Evolutionary conservation across 2,113 vertebrate species (phyloP).

Genomic region (Cheilinus undulatus): DNA sequence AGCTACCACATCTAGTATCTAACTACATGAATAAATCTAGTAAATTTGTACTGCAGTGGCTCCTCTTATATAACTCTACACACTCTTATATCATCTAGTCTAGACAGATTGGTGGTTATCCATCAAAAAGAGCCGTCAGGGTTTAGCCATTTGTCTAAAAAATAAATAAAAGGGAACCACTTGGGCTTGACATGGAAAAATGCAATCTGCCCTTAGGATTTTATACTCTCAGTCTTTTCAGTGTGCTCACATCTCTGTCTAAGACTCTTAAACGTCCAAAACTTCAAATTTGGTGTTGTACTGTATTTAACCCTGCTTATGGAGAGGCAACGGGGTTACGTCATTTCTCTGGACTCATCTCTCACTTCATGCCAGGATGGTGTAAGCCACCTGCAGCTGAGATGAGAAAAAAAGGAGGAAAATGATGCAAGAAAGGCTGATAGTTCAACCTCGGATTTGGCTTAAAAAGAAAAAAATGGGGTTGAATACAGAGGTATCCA

Average conservation of each 20-base stretch:
- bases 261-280: not conserved
- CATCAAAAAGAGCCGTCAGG: not conserved
- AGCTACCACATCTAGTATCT: not conserved
- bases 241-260: not conserved
- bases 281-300: not conserved
- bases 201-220: slow-evolving; percentile 1
- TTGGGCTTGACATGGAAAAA: not conserved
- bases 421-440: slow-evolving; percentile 26
- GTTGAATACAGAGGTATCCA: not conserved
- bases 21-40: not conserved
- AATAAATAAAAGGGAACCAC: not conserved
- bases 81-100: not conserved
- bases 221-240: not conserved
- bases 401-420: slow-evolving; percentile 1
- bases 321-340: not conserved
- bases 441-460: not conserved
- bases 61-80: not conserved
- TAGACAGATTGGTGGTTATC: slow-evolving; percentile 29
- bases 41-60: not conserved
- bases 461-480: not conserved
- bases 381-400: slow-evolving; percentile 24
- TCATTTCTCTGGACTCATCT: slow-evolving; percentile 14
- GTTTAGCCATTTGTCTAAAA: not conserved
- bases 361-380: slow-evolving; percentile 1
- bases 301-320: not conserved